phyloP scores from a whole-genome alignment of 2,113 vertebrate species.

The Poecile atricapillus region DNA sequence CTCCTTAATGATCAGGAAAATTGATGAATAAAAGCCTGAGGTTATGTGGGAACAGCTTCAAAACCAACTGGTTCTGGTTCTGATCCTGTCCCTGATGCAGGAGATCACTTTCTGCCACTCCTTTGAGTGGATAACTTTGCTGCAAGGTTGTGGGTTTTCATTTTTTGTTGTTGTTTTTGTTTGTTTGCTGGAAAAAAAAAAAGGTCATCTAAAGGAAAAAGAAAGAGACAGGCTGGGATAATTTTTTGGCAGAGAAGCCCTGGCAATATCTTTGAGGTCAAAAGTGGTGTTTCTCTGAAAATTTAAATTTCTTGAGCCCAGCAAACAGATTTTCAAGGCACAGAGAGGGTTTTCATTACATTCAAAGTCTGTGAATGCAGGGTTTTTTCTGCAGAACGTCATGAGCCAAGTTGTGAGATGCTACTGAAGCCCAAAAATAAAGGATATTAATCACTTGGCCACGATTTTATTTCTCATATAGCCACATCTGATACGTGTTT shows the following conservation, averaged over 20 bases:
- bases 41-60: background rate
- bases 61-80: background rate
- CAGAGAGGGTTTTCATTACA: background rate
- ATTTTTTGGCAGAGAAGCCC: background rate
- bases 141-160: background rate
- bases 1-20: background rate
- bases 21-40: background rate
- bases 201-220: background rate
- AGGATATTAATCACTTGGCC: background rate
- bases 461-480: background rate
- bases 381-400: background rate
- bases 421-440: background rate
- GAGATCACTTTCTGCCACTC: background rate
- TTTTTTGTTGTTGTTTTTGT: background rate
- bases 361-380: background rate
- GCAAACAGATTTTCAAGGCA: background rate
- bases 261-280: background rate
- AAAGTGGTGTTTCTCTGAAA: background rate
- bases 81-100: background rate
- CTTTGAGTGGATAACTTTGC: background rate
- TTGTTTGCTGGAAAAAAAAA: background rate
- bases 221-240: background rate
- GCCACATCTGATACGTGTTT: accelerated
- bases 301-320: background rate
- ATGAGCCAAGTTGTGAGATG: background rate